Conservation (phyloP, 2,113 vertebrate species). For the Forbesichthys agassizii region DNA sequence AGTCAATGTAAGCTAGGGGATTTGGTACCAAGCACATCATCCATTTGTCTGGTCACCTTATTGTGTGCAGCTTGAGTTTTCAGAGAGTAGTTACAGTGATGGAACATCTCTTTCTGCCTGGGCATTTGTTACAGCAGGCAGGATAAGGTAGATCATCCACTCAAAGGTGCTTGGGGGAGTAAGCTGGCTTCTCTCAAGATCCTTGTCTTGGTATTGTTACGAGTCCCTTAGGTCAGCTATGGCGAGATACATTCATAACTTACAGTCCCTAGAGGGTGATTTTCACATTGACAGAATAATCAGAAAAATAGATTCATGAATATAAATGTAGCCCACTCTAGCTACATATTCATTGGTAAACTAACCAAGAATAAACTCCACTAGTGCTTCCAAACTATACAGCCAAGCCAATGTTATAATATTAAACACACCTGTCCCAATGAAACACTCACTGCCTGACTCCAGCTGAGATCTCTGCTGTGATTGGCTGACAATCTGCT, state of each 20-base stretch:
- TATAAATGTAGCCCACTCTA: neutral
- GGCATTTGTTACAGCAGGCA: slow-evolving; percentile 7
- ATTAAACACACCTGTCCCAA: slow-evolving; percentile 4
- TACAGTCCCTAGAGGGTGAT: slow-evolving; percentile 21
- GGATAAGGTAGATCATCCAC: slow-evolving; percentile 1
- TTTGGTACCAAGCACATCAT: slow-evolving; percentile 16
- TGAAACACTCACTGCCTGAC: slow-evolving; percentile 46
- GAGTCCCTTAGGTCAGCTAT: slow-evolving; percentile 11
- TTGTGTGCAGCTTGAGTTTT: slow-evolving; percentile 6
- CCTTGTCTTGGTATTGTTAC: slow-evolving; percentile 35
- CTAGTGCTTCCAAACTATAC: too few species aligned
- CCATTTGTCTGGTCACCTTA: slow-evolving; percentile 22
- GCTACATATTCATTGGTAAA: too few species aligned
- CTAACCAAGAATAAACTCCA: too few species aligned
- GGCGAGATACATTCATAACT: slow-evolving; percentile 21
- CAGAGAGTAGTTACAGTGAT: slow-evolving; percentile 10
- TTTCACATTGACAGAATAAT: slow-evolving; percentile 25
- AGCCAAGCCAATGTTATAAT: too few species aligned
- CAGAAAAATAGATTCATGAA: slow-evolving; percentile 19
- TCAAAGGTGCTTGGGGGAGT: slow-evolving; percentile 6
- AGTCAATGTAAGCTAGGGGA: slow-evolving; percentile 39
- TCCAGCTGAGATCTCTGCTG: slow-evolving; percentile 37
- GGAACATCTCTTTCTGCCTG: slow-evolving; percentile 8
- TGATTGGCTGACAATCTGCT: slow-evolving; percentile 58
- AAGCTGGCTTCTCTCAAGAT: slow-evolving; percentile 14